Evolutionary conservation across 2,113 vertebrate genomes (phyloP), one percentile per base, ranked within the genome.

Genomic region (Ardeotis arabs): DNA sequence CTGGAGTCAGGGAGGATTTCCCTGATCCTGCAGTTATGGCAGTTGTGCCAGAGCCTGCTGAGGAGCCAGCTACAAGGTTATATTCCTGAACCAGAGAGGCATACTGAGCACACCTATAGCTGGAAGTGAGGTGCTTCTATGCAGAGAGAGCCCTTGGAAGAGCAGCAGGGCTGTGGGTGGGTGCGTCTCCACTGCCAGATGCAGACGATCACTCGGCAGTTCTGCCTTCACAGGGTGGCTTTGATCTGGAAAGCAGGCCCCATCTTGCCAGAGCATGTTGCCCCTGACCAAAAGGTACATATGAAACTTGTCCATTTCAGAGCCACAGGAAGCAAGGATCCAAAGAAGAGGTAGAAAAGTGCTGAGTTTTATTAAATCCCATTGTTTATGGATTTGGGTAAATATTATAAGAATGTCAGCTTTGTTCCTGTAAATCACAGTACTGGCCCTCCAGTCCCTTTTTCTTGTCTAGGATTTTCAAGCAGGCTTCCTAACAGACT

Each of bases 171-270:
- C 22, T 33, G 24, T 28, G 23, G 29, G 24, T 28, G 23, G 29
- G 7, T 24, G 19, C 7, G 12, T 11, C 31, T 55, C 33, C 23
- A 14, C 37, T 4, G 2, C 14, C 15, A 44, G 29, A 28, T 27
- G 25, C 28, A 37, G 49, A 20, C 0, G 1, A 17, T 7, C 2
- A 1, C 8, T 4, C 4, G 35, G 4, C 5, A 49, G 35, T 58
- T 83, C 80, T 69, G 8, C 19, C 16, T 78, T 50, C 35, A 12
- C 16, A 20, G 20, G 5, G 6, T 23, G 27, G 8, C 37, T 91
- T 53, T 49, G 33, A 12, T 33, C 27, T 44, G n/a, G 37, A 86
- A 63, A 68, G 2, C 10, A 41, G 35, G 11, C 28, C 74, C 27
- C 64, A 56, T 35, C 7, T 81, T 75, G 29, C 14, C 33, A 64